Conservation (phyloP, 1,140 invertebrate genomes). For the Sinella curviseta region DNA sequence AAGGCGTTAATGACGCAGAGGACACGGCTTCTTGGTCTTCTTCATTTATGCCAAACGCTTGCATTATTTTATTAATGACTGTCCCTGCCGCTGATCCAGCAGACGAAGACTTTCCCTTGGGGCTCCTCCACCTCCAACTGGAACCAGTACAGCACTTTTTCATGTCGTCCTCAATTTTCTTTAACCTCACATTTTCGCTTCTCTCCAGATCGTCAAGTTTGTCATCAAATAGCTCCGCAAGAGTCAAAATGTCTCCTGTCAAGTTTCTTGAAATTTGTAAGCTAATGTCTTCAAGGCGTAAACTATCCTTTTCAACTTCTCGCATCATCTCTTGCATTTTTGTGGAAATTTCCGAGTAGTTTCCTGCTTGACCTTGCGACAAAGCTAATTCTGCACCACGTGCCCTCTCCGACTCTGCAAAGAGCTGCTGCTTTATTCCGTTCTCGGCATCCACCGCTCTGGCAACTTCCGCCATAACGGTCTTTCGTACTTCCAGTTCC, state of each 20-base stretch:
- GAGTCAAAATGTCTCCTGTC: constrained; percentile 3
- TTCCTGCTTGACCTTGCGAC: not conserved
- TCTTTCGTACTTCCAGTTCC: not conserved
- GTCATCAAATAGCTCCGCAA: constrained; percentile 16
- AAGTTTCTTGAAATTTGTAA: constrained; percentile 12
- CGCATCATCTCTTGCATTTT: not conserved
- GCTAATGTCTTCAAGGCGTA: not conserved
- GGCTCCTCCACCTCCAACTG: constrained; percentile 12
- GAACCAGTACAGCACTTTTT: constrained; percentile 14
- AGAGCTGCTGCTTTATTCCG: not conserved
- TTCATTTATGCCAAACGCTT: not conserved
- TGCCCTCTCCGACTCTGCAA: not conserved
- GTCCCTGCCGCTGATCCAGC: not conserved
- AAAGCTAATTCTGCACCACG: not conserved
- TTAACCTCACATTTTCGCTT: constrained; percentile 1
- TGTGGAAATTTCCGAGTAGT: not conserved
- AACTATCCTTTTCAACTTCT: not conserved
- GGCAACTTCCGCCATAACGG: not conserved
- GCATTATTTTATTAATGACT: not conserved
- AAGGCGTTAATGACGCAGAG: not conserved
- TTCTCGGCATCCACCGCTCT: not conserved
- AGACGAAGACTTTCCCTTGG: not conserved
- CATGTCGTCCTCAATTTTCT: constrained; percentile 14
- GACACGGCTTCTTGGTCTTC: not conserved
- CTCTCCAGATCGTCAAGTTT: constrained; percentile 14